These are phyloP conservation scores for Siniperca chuatsi DNA, from an alignment of 2,113 vertebrate species.

Conservation along the genomic window DNA sequence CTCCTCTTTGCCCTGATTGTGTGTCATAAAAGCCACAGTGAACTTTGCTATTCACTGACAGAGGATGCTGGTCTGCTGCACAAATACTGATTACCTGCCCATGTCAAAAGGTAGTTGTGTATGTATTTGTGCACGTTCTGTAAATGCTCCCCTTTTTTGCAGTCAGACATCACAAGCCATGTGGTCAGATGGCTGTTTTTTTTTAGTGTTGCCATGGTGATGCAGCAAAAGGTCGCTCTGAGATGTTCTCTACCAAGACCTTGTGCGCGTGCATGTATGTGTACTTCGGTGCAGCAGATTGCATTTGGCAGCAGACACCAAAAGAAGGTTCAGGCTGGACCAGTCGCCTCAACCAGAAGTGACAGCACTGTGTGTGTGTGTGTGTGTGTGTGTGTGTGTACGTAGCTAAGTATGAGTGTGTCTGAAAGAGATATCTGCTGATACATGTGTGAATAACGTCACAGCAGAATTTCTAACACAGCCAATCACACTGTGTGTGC, in stretches of 20 bases:
- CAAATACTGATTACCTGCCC: constrained; percentile 70
- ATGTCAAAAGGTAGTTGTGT: constrained; percentile 36
- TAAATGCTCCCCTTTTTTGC: constrained; percentile 43
- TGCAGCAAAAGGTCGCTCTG: constrained; percentile 60
- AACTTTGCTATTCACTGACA: constrained; percentile 61
- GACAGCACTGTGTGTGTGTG: constrained; percentile 6
- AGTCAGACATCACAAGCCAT: constrained; percentile 50
- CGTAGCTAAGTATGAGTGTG: too few relatives aligned
- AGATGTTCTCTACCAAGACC: constrained; percentile 65
- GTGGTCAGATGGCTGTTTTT: constrained; percentile 62
- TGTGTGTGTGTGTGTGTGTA: neutral
- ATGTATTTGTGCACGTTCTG: constrained; percentile 22
- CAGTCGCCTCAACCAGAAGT: neutral
- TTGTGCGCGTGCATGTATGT: constrained; percentile 40
- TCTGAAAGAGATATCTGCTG: constrained; percentile 14
- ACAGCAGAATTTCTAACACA: constrained; percentile 44
- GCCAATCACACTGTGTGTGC: constrained; percentile 7
- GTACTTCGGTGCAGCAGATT: constrained; percentile 50
- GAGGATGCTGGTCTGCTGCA: constrained; percentile 45
- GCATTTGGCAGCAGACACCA: constrained; percentile 58
- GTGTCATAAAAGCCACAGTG: constrained; percentile 70
- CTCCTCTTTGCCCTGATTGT: constrained; percentile 48
- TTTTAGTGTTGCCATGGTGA: constrained; percentile 69
- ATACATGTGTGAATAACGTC: constrained; percentile 25
- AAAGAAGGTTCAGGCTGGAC: constrained; percentile 34